Conservation (phyloP, 2,888 invertebrate genomes). For the Tineola bisselliella region DNA sequence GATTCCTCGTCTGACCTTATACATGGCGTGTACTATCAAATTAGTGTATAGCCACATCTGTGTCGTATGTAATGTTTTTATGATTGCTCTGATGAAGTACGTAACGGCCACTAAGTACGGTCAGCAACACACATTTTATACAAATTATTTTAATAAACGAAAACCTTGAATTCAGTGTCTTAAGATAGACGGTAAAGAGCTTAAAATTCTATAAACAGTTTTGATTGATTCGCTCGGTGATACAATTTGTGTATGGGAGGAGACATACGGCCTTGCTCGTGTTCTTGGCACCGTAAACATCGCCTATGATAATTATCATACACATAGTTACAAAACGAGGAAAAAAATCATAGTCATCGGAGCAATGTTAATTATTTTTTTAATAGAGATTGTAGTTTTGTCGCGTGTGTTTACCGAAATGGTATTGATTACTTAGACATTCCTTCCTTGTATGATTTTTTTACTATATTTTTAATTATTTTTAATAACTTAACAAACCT, state of each 20-base stretch:
- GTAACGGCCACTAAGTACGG: not conserved
- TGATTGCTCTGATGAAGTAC: not conserved
- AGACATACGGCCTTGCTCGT: constrained; percentile 41
- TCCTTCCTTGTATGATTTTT: not conserved
- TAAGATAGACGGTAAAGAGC: not conserved
- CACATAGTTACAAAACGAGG: not conserved
- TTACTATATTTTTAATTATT: not conserved
- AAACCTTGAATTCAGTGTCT: not conserved
- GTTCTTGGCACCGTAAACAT: constrained; percentile 35
- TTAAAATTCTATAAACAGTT: not conserved
- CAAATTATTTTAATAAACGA: not conserved
- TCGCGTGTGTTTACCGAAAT: not conserved
- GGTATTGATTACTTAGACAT: not conserved
- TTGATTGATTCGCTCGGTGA: not conserved
- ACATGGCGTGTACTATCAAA: not conserved
- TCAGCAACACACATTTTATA: not conserved
- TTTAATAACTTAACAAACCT: not conserved
- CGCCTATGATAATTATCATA: constrained; percentile 27
- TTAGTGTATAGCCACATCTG: not conserved
- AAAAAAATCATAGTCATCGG: constrained; percentile 4
- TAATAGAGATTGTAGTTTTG: constrained; percentile 4
- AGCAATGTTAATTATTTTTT: constrained; percentile 18
- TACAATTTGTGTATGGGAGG: constrained; percentile 27
- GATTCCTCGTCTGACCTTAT: not conserved
- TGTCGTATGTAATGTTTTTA: not conserved